Conservation (phyloP, 2,113 vertebrate species). For the Urocolius indicus region DNA sequence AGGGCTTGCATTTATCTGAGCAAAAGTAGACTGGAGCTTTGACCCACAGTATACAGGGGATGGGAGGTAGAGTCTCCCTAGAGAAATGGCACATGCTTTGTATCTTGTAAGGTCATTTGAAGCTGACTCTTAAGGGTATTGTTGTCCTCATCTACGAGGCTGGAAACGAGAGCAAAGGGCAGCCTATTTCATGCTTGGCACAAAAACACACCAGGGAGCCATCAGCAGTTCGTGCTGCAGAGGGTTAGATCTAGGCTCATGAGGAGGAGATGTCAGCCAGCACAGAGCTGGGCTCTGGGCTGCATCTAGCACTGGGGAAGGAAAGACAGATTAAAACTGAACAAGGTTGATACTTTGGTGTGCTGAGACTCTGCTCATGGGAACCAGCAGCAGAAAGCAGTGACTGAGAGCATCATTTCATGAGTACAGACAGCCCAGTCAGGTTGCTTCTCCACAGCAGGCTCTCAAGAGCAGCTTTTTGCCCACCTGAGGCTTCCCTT, state of each 20-base stretch:
- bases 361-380: neutral
- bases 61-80: neutral
- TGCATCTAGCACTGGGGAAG: neutral
- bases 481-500: neutral
- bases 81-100: neutral
- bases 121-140: neutral
- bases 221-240: neutral
- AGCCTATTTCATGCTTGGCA: neutral
- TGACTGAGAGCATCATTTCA: neutral
- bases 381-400: neutral
- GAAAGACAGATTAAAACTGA: neutral
- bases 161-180: neutral
- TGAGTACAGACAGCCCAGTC: neutral
- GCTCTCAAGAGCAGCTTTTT: neutral
- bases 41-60: neutral
- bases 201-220: constrained; percentile 21
- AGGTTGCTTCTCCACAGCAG: neutral
- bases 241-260: neutral
- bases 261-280: neutral
- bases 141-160: neutral
- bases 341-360: neutral
- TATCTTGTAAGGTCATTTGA: neutral
- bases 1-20: constrained; percentile 10
- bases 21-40: neutral
- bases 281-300: neutral